phyloP scores from a whole-genome alignment of 2,888 invertebrate species.

The Zonitis immaculata region DNA sequence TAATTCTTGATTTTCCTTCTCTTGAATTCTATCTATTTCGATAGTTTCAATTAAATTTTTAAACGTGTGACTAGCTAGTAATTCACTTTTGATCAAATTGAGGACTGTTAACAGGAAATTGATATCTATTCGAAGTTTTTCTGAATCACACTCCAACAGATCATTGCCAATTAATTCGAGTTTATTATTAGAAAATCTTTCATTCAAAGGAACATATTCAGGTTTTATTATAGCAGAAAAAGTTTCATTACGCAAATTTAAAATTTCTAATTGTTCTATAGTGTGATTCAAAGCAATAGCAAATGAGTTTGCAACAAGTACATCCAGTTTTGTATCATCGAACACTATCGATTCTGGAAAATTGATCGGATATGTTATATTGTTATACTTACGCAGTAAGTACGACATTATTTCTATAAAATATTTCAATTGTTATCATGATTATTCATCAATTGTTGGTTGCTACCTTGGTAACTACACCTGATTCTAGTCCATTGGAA shows the following conservation, averaged over 20 bases:
- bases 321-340: background rate
- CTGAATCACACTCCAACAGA: background rate
- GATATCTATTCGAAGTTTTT: background rate
- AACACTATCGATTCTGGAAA: background rate
- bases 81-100: background rate
- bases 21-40: background rate
- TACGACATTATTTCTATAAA: background rate
- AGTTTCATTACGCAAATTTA: background rate
- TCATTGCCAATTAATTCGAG: constrained; percentile 1
- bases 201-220: constrained; percentile 9
- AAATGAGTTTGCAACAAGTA: background rate
- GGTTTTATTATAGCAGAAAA: background rate
- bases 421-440: too few relatives aligned
- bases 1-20: background rate
- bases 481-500: too few relatives aligned
- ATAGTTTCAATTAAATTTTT: background rate
- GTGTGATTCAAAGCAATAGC: background rate
- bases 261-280: constrained; percentile 5
- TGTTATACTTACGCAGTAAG: background rate
- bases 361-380: background rate
- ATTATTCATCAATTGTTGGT: too few relatives aligned
- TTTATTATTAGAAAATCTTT: constrained; percentile 18
- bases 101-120: background rate
- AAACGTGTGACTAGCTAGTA: background rate
- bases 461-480: too few relatives aligned